phyloP scores from a whole-genome alignment of 2,113 vertebrate genomes.

The Callionymus lyra region DNA sequence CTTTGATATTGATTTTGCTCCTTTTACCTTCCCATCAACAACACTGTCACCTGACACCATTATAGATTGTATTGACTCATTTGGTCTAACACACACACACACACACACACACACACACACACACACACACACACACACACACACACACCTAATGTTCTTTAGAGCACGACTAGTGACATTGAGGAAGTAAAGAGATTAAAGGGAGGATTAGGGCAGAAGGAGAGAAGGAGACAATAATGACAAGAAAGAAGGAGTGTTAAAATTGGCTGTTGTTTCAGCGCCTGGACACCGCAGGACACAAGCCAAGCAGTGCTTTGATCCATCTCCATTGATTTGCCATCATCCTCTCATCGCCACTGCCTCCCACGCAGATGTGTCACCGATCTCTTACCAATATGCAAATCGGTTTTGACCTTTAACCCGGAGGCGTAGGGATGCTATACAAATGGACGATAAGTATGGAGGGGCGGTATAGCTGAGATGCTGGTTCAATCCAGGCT shows the following conservation, averaged over 20 bases:
- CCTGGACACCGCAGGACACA: constrained; percentile 35
- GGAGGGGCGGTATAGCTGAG: no score
- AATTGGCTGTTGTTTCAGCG: constrained; percentile 26
- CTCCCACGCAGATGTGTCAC: constrained; percentile 25
- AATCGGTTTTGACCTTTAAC: constrained; percentile 24
- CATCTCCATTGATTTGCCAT: constrained; percentile 62
- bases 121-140: not conserved
- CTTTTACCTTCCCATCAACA: constrained; percentile 22
- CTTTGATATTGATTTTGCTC: constrained; percentile 17
- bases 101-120: not conserved
- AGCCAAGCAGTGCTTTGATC: constrained; percentile 57
- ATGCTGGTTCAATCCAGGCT: no score
- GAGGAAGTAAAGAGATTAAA: constrained; percentile 13
- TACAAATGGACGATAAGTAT: no score
- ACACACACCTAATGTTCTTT: no score
- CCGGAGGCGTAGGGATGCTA: constrained; percentile 6
- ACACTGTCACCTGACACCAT: constrained; percentile 26
- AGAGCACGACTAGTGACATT: constrained; percentile 2
- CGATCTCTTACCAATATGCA: not conserved
- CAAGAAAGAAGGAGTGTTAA: constrained; percentile 28
- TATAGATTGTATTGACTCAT: constrained; percentile 23
- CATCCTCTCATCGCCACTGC: constrained; percentile 31
- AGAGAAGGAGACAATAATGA: constrained; percentile 23
- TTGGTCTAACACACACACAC: not conserved
- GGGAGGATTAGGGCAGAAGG: constrained; percentile 17